Percentiles rank a stretch among this genome's conserved stretches.
phyloP scores from a whole-genome alignment of 2,113 vertebrate species.

The Grammomys dolichurus region DNA sequence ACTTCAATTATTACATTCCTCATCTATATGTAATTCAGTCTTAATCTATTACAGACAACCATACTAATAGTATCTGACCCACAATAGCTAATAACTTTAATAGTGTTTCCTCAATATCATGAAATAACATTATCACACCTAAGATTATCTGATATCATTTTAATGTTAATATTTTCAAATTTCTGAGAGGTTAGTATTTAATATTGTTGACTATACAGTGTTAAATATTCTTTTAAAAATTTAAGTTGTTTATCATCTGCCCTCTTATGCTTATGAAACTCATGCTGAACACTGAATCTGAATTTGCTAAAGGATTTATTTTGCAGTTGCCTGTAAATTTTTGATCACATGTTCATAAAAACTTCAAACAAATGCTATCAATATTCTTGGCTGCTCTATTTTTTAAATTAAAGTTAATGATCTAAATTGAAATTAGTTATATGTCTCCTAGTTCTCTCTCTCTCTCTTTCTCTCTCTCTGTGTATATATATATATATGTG shows the following conservation, averaged over 20 bases:
- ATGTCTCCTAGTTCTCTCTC: background rate
- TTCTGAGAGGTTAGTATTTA: background rate
- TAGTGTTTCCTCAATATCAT: constrained; percentile 2
- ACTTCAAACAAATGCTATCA: background rate
- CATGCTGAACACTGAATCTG: background rate
- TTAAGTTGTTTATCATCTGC: background rate
- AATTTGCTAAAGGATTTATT: background rate
- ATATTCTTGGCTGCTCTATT: background rate
- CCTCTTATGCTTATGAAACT: background rate
- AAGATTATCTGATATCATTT: constrained; percentile 9
- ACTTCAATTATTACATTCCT: background rate
- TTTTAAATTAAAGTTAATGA: constrained; percentile 3
- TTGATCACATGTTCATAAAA: background rate
- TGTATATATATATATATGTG: too few relatives aligned
- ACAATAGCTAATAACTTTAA: background rate
- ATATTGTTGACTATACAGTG: background rate
- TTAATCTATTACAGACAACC: background rate
- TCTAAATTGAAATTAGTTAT: constrained; percentile 30
- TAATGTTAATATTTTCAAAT: constrained; percentile 31
- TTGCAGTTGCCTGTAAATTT: background rate
- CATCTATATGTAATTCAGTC: constrained; percentile 19
- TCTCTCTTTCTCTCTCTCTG: background rate
- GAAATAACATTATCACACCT: background rate
- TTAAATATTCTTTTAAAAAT: background rate
- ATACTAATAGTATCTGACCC: background rate